These are phyloP conservation scores for Sebastolobus alascanus DNA, from an alignment of 2,797 vertebrate genomes.

Conservation along the genomic window DNA sequence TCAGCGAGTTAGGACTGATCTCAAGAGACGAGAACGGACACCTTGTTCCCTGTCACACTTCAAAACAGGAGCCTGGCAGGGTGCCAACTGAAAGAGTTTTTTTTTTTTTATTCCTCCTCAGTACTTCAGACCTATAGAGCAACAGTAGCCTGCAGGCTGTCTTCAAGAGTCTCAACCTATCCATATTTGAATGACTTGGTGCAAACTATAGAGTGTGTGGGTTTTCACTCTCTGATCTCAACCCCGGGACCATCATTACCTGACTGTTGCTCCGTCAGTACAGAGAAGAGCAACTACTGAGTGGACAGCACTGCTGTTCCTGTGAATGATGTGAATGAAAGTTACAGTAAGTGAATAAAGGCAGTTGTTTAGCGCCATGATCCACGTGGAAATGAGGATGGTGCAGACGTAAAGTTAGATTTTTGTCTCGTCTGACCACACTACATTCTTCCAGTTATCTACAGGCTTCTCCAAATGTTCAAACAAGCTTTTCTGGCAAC, in stretches of 20 bases:
- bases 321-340: neutral
- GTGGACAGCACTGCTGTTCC: neutral
- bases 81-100: neutral
- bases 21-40: constrained; percentile 21
- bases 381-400: neutral
- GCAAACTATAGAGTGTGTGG: neutral
- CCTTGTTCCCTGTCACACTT: constrained; percentile 35
- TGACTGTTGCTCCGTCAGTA: neutral
- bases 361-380: neutral
- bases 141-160: neutral
- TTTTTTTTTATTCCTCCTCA: neutral
- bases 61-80: constrained; percentile 23
- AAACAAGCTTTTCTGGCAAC: neutral
- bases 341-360: neutral
- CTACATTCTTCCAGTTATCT: neutral
- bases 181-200: neutral
- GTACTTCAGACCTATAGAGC: neutral
- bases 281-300: neutral
- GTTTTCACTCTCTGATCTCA: constrained; percentile 6
- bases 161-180: constrained; percentile 1
- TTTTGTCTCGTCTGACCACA: too few relatives aligned
- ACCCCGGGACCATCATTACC: constrained; percentile 1
- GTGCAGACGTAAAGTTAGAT: neutral
- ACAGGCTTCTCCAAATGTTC: neutral
- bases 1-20: constrained; percentile 29